A percentile compares a stretch with the other conserved stretches of the same genome.
These are phyloP conservation scores for Xestia ashworthii DNA, from an alignment of 2,888 invertebrate species.

Conservation along the genomic window DNA sequence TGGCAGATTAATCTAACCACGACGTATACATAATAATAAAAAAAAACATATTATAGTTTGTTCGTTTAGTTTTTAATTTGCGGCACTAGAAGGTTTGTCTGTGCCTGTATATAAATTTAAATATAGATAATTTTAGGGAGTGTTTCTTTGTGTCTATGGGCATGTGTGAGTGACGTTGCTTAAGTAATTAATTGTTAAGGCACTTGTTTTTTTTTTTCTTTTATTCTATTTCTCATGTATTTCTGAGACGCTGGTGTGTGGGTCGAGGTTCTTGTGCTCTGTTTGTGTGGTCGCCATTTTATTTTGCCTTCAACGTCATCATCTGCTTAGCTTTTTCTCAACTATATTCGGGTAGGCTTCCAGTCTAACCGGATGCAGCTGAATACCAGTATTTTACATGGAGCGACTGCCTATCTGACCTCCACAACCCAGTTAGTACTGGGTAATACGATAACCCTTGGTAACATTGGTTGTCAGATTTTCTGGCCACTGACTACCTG, in stretches of 20 bases:
- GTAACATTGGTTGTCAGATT: too few relatives aligned
- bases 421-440: background rate
- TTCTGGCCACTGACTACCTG: too few relatives aligned
- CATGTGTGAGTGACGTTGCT: conserved; percentile 43
- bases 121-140: conserved; percentile 42
- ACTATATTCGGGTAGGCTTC: background rate
- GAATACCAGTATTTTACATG: background rate
- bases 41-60: conserved; percentile 28
- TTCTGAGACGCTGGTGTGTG: conserved; percentile 38
- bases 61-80: conserved; percentile 51
- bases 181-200: conserved; percentile 27
- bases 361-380: background rate
- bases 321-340: background rate
- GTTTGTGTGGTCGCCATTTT: conserved; percentile 6
- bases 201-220: conserved; percentile 15
- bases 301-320: background rate
- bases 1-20: conserved; percentile 28
- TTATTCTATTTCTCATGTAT: conserved; percentile 11
- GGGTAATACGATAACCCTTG: too few relatives aligned
- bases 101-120: conserved; percentile 51
- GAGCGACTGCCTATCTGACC: background rate
- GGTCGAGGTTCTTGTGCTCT: conserved; percentile 44
- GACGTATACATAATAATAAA: conserved; percentile 49
- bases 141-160: conserved; percentile 28
- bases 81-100: conserved; percentile 49